Conservation (phyloP, 2,113 vertebrate genomes). For the Melanerpes formicivorus region DNA sequence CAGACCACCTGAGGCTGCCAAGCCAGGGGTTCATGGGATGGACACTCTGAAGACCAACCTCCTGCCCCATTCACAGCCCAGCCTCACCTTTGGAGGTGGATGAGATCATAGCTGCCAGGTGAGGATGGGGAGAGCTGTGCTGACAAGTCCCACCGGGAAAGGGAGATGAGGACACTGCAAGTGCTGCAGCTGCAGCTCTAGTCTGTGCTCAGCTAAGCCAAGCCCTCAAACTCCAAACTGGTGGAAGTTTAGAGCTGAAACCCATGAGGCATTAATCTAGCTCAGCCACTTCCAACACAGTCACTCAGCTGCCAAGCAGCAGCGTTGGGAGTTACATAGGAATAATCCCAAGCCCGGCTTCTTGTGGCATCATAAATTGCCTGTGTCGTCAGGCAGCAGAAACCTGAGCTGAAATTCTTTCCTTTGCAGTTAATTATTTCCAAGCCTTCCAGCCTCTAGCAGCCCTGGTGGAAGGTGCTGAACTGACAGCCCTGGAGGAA, state of each 20-base stretch:
- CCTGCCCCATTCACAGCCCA: neutral
- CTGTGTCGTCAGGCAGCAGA: conserved; percentile 53
- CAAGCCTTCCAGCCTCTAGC: conserved; percentile 11
- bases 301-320: conserved; percentile 48
- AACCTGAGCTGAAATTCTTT: conserved; percentile 19
- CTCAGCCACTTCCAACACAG: conserved; percentile 7
- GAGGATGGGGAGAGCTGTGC: neutral
- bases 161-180: neutral
- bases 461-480: conserved; percentile 11
- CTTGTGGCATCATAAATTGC: conserved; percentile 55
- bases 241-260: neutral
- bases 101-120: neutral
- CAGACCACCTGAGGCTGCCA: neutral
- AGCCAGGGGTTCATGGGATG: neutral
- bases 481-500: neutral
- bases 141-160: neutral
- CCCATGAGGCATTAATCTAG: conserved; percentile 3
- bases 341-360: conserved; percentile 47
- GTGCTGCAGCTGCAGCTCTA: neutral
- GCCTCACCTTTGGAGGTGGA: neutral
- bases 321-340: conserved; percentile 1
- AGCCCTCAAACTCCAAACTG: neutral
- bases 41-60: neutral
- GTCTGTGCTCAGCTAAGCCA: neutral
- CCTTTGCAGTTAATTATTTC: conserved; percentile 47